Percentiles rank a stretch among this genome's conserved stretches.
phyloP scores from a whole-genome alignment of 1,140 invertebrate species.

The Temnothorax longispinosus region DNA sequence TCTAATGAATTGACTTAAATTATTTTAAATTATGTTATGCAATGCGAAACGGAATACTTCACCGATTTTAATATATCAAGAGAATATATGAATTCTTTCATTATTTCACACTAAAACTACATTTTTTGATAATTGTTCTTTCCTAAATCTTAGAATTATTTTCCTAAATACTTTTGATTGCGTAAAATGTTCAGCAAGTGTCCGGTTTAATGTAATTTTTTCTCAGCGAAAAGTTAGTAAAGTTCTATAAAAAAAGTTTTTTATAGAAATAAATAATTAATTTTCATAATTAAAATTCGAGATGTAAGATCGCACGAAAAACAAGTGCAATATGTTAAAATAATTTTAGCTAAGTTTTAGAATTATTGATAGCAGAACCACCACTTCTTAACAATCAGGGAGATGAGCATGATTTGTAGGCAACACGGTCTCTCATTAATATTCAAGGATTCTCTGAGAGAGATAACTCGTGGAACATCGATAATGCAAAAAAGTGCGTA shows the following conservation, averaged over 20 bases:
- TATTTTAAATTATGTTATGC: neutral
- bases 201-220: neutral
- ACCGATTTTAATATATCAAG: neutral
- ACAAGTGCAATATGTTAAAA: neutral
- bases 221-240: neutral
- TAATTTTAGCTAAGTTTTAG: neutral
- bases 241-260: neutral
- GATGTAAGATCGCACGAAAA: neutral
- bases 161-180: neutral
- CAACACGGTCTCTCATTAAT: neutral
- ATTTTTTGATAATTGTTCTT: neutral
- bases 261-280: conserved; percentile 1
- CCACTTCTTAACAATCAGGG: neutral
- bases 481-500: neutral
- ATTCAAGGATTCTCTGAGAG: neutral
- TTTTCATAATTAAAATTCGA: neutral
- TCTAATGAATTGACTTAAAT: neutral
- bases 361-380: neutral
- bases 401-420: neutral
- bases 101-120: neutral
- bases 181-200: neutral
- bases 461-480: neutral
- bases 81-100: neutral
- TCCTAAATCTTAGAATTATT: neutral
- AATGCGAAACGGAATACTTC: neutral